A percentile compares a stretch with the other conserved stretches of the same genome.
Conservation (phyloP, 2,113 vertebrate species). For the Laterallus jamaicensis region DNA sequence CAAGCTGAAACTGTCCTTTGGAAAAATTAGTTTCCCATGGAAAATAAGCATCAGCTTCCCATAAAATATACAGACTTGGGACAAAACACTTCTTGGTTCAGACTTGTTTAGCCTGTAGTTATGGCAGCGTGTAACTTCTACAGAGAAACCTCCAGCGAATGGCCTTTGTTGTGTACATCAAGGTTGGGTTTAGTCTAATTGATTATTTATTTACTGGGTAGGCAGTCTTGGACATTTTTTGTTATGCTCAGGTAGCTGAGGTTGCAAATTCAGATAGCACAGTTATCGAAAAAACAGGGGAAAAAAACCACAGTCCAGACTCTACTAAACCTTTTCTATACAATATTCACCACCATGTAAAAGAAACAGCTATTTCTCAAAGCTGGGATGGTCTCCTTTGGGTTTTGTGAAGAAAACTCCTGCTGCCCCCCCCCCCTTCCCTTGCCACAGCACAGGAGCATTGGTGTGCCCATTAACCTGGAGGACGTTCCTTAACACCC, state of each 20-base stretch:
- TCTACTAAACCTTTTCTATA: neutral
- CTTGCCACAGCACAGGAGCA: neutral
- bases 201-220: neutral
- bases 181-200: neutral
- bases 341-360: neutral
- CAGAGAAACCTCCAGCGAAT: neutral
- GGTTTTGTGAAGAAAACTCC: neutral
- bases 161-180: neutral
- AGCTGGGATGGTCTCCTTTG: neutral
- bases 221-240: neutral
- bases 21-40: constrained; percentile 60
- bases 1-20: constrained; percentile 25
- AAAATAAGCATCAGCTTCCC: constrained; percentile 59
- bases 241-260: neutral
- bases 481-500: neutral
- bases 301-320: neutral
- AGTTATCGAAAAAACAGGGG: neutral
- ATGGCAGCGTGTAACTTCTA: neutral
- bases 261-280: neutral
- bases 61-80: constrained; percentile 44
- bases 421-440: neutral
- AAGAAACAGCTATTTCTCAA: neutral
- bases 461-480: neutral
- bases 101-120: constrained; percentile 61
- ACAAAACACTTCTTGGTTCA: constrained; percentile 56